phyloP scores from a whole-genome alignment of 2,888 invertebrate genomes.

The Drosophila atripex region DNA sequence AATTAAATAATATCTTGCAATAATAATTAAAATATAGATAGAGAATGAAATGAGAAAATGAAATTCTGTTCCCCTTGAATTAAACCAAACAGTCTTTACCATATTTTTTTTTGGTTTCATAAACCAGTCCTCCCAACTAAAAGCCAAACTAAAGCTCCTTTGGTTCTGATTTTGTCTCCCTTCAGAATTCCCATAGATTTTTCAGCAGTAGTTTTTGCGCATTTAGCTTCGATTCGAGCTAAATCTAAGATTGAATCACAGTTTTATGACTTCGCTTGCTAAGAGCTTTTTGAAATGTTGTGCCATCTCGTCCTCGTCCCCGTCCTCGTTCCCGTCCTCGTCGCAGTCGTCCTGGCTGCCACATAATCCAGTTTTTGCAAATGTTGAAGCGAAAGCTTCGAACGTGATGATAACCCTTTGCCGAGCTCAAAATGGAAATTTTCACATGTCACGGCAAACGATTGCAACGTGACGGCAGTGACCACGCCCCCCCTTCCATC shows the following conservation, averaged over 20 bases:
- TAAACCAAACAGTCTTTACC: background rate
- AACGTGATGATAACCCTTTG: slow-evolving; percentile 26
- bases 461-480: slow-evolving; percentile 29
- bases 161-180: background rate
- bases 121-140: background rate
- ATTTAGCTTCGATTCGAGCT: background rate
- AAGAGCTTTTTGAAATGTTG: slow-evolving; percentile 13
- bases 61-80: background rate
- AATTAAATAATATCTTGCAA: too few species aligned
- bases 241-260: slow-evolving; percentile 21
- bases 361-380: slow-evolving; percentile 7
- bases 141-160: background rate
- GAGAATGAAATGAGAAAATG: background rate
- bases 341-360: slow-evolving; percentile 4
- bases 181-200: background rate
- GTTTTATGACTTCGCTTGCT: slow-evolving; percentile 11
- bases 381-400: background rate
- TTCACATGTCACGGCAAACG: slow-evolving; percentile 26
- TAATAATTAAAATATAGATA: too few species aligned
- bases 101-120: background rate
- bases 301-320: background rate
- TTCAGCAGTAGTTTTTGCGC: background rate
- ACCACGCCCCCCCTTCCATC: background rate
- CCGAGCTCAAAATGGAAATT: slow-evolving; percentile 14
- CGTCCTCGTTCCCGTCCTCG: background rate